Percentiles rank a stretch among this genome's conserved stretches.
These are phyloP conservation scores for Brachionus angularis DNA, from an alignment of 1,140 invertebrate species.

Conservation along the genomic window DNA sequence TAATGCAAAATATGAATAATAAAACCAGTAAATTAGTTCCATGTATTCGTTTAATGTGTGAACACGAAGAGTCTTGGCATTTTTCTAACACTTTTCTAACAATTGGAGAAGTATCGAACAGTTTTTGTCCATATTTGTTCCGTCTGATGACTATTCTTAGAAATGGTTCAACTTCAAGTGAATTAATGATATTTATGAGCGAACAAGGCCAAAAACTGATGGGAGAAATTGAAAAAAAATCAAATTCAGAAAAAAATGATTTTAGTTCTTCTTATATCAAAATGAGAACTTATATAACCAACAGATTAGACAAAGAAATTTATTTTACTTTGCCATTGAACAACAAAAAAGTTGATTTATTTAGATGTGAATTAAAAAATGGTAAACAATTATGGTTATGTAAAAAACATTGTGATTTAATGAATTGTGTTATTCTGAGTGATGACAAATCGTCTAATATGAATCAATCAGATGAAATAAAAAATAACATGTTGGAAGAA, in stretches of 20 bases:
- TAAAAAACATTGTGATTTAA: constrained; percentile 47
- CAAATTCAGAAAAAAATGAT: constrained; percentile 34
- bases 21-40: neutral
- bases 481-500: too few relatives aligned
- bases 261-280: too few relatives aligned
- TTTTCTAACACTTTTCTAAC: neutral
- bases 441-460: too few relatives aligned
- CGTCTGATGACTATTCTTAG: constrained; percentile 23
- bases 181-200: constrained; percentile 11
- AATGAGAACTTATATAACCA: neutral
- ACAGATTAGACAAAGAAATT: neutral
- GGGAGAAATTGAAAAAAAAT: constrained; percentile 22
- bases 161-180: neutral
- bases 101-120: neutral
- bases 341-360: neutral
- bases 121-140: constrained; percentile 1
- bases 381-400: constrained; percentile 56
- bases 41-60: constrained; percentile 49
- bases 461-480: too few relatives aligned
- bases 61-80: constrained; percentile 50
- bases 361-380: constrained; percentile 51
- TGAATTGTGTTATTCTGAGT: too few relatives aligned
- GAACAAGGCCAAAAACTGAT: constrained; percentile 26
- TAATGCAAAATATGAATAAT: neutral
- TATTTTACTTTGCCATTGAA: neutral